Evolutionary conservation across 2,797 vertebrate genomes (phyloP), one percentile per base, ranked within the genome.

Genomic region (Monodelphis domestica): DNA sequence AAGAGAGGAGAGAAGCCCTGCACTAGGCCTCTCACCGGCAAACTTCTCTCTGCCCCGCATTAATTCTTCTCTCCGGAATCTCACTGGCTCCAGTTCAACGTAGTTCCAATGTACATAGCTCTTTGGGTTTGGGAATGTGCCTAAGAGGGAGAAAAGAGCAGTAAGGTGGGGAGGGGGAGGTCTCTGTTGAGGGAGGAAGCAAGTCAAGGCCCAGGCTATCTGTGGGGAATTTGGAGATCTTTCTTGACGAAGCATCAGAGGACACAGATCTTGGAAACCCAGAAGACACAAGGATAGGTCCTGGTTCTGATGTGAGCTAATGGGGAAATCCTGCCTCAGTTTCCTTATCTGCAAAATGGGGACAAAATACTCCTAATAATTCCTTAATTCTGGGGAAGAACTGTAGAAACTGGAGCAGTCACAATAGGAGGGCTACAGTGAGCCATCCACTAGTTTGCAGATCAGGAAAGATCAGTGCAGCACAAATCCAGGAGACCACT

Each of bases 51-150:
- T 4, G 56, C 38, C 70, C 50, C 38, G 84, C 5, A 97, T 52
- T 38, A 97, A 26, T 59, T 95, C 94, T 93, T 97, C 98, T 89
- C 95, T 96, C 90, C 84, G 95, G 87, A 90, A 95, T 90, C 97
- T 91, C 94, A 97, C 97, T 11, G 59, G 92, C 89, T 98, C 98
- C 93, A 97, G 2, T 26, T 97, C 90, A 0, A 96, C 97, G 70
- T 95, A 98, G 95, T 97, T 54, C 96, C 97, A 98, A 33, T 51
- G 90, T 14, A 6, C 30, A 53, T 95, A 97, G 88, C 94, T 95
- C 89, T 96, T 96, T 33, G 87, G 96, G 89, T 88, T 33, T 90
- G 95, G 96, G 5, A 91, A 90, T 0, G 10, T 95, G 63, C 96
- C 97, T 97, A 92, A 91, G n/a, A 26, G 78, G 29, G 91, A 89